Percentiles rank a stretch among this genome's conserved stretches.
These are phyloP conservation scores for Formica selysi DNA, from an alignment of 1,140 invertebrate genomes.

Conservation along the genomic window DNA sequence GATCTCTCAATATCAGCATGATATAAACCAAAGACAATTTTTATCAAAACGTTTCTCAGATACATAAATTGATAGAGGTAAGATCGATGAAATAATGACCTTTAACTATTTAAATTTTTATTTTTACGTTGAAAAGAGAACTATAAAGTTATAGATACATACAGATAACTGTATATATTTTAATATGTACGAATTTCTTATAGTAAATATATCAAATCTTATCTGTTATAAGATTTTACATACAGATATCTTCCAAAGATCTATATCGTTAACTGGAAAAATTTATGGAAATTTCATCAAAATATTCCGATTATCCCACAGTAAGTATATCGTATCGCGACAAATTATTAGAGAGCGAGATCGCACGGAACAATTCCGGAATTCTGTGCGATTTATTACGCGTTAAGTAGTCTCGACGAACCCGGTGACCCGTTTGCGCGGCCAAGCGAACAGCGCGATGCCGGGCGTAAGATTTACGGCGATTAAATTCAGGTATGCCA, in stretches of 20 bases:
- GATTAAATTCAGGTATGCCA: conserved; percentile 73
- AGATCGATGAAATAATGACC: neutral
- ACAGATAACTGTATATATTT: neutral
- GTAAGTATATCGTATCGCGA: neutral
- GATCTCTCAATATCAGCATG: too few species aligned
- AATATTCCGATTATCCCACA: conserved; percentile 15
- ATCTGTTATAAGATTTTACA: neutral
- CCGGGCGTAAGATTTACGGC: conserved; percentile 66
- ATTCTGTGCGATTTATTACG: neutral
- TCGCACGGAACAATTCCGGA: neutral
- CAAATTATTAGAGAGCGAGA: conserved; percentile 25
- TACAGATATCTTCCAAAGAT: neutral
- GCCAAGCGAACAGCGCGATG: conserved; percentile 20
- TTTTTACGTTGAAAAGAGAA: neutral
- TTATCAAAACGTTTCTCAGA: conserved; percentile 1
- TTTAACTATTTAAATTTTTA: neutral
- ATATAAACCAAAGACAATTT: neutral
- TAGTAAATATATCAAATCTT: neutral
- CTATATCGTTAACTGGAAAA: neutral
- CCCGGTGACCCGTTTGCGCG: neutral
- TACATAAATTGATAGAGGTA: neutral
- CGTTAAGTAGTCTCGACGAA: too few species aligned
- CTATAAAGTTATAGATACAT: neutral
- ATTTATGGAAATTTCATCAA: neutral
- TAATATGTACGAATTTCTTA: neutral